phyloP scores from a whole-genome alignment of 1,140 invertebrate species.

The Kradibia gibbosae region DNA sequence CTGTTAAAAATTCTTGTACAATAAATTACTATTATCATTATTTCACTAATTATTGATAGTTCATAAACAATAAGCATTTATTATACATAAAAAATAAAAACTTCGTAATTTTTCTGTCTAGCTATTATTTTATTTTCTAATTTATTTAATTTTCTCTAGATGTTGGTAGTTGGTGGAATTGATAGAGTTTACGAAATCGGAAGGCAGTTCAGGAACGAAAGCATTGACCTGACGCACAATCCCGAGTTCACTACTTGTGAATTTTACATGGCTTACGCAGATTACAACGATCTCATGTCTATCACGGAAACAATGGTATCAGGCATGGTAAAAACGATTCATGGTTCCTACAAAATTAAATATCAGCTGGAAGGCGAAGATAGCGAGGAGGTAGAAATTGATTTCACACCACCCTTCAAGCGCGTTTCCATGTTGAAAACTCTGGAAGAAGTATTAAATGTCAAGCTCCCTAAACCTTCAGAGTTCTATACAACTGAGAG shows the following conservation, averaged over 20 bases:
- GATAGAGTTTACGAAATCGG: conserved; percentile 99
- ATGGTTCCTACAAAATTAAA: conserved; percentile 85
- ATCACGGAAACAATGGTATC: conserved; percentile 95
- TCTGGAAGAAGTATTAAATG: conserved; percentile 86
- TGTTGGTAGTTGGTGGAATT: conserved; percentile 97
- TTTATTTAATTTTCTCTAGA: conserved; percentile 72
- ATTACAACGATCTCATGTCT: conserved; percentile 96
- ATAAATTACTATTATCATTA: too few species aligned
- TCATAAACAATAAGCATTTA: conserved; percentile 9
- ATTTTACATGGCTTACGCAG: conserved; percentile 99
- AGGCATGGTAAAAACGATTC: conserved; percentile 84
- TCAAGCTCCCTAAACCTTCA: conserved; percentile 87
- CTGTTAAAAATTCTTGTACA: too few species aligned
- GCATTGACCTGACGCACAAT: conserved; percentile 99
- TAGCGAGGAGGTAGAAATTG: conserved; percentile 86
- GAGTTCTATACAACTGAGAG: conserved; percentile 79
- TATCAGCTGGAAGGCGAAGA: conserved; percentile 96
- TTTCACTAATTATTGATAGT: background rate
- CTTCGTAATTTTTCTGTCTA: conserved; percentile 5
- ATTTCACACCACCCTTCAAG: conserved; percentile 98
- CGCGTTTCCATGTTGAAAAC: conserved; percentile 92
- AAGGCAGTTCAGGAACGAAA: conserved; percentile 97
- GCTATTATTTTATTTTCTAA: conserved; percentile 32
- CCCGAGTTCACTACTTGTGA: conserved; percentile 99
- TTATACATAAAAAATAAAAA: background rate